Evolutionary conservation across 2,888 invertebrate species (phyloP).

Genomic region (Agrotis segetum): DNA sequence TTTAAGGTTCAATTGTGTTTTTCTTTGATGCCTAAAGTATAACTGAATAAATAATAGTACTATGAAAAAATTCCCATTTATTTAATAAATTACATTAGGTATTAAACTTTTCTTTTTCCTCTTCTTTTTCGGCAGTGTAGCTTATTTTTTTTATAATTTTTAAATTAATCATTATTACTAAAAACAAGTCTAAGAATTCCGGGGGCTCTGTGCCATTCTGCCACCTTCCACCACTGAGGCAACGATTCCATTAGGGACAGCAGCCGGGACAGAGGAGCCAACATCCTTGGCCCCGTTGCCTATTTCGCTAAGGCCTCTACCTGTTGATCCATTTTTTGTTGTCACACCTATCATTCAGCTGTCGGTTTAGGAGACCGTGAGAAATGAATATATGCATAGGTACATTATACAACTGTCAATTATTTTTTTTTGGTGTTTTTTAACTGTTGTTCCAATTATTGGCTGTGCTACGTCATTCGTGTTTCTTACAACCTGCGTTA

Average conservation of each 20-base stretch:
- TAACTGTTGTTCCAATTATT: constrained; percentile 5
- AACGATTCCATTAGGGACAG: constrained; percentile 34
- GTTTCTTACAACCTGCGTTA: background rate
- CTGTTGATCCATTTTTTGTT: constrained; percentile 76
- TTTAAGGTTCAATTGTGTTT: background rate
- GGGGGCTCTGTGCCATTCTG: constrained; percentile 5
- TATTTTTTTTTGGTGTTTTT: constrained; percentile 23
- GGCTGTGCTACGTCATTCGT: background rate
- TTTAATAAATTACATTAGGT: no score
- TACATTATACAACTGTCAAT: constrained; percentile 10
- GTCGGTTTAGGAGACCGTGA: constrained; percentile 59
- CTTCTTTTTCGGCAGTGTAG: no score
- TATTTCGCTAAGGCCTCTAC: constrained; percentile 74
- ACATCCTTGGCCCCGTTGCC: constrained; percentile 78
- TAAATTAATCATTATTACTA: background rate
- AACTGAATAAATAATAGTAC: no score
- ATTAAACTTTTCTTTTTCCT: no score
- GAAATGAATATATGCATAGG: constrained; percentile 49
- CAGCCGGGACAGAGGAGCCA: constrained; percentile 57
- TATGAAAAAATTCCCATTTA: no score
- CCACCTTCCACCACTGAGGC: constrained; percentile 23
- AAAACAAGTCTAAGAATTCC: constrained; percentile 5
- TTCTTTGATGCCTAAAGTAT: background rate
- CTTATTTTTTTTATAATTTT: background rate
- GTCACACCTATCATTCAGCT: constrained; percentile 68